Percentiles rank a stretch among this genome's conserved stretches.
Conservation (phyloP, 2,113 vertebrate species). For the Pogonocichla stellata region DNA sequence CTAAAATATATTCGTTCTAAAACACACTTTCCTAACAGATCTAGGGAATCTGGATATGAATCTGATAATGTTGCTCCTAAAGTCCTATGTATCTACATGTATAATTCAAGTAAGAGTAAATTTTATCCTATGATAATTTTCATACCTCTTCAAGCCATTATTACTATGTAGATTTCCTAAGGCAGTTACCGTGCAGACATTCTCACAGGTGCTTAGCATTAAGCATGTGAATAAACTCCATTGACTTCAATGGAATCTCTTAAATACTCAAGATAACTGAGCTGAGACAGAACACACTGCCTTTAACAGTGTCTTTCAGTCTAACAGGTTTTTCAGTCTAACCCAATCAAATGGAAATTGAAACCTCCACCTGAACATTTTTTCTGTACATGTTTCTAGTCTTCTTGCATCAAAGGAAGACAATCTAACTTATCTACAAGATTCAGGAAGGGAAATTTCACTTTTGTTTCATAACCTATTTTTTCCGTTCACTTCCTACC, state of each 20-base stretch:
- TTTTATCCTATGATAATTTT: conserved; percentile 59
- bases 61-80: neutral
- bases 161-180: neutral
- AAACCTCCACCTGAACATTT: neutral
- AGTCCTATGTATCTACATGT: neutral
- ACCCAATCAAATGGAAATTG: neutral
- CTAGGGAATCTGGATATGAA: neutral
- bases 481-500: neutral
- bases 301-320: neutral
- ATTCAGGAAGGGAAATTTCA: neutral
- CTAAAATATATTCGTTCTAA: neutral
- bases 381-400: neutral
- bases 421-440: neutral
- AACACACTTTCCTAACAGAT: neutral
- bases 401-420: neutral
- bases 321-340: neutral
- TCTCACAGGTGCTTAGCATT: neutral
- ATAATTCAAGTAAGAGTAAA: conserved; percentile 43
- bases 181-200: neutral
- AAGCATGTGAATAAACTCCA: neutral
- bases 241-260: neutral
- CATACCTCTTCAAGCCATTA: conserved; percentile 29
- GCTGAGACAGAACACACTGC: neutral
- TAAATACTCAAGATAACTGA: neutral
- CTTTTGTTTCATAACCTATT: neutral